Evolutionary conservation across 2,888 invertebrate species (phyloP).

Genomic region (Erebia ligea): DNA sequence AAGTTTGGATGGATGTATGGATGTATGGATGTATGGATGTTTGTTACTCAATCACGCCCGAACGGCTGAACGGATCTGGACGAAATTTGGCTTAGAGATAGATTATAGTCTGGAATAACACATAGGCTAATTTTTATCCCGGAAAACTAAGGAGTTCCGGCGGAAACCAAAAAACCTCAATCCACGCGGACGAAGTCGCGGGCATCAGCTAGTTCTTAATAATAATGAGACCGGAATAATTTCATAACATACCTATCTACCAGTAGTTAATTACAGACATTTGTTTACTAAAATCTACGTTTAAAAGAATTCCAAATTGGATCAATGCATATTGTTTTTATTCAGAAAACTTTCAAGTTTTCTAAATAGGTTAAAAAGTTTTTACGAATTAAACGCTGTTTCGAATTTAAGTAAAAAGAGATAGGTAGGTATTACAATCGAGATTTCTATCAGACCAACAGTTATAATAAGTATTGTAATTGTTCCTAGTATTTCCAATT

Average conservation of each 20-base stretch:
- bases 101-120: too few relatives aligned
- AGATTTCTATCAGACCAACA: slow-evolving; percentile 18
- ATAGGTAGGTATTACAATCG: background rate
- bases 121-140: too few relatives aligned
- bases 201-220: too few relatives aligned
- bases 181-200: too few relatives aligned
- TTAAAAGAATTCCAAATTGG: background rate
- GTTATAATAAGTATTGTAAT: slow-evolving; percentile 20
- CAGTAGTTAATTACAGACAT: too few relatives aligned
- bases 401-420: slow-evolving; percentile 7
- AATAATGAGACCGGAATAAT: background rate
- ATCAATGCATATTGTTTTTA: background rate
- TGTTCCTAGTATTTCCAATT: slow-evolving; percentile 20
- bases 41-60: too few relatives aligned
- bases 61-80: too few relatives aligned
- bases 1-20: too few relatives aligned
- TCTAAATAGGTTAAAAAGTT: background rate
- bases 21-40: too few relatives aligned
- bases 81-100: too few relatives aligned
- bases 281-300: background rate
- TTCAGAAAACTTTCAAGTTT: background rate
- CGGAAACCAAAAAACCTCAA: too few relatives aligned
- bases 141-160: too few relatives aligned
- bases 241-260: background rate
- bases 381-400: background rate